Base-by-base conservation (phyloP, 2,888 invertebrate genomes). In the Chloromyia formosa region DNA sequence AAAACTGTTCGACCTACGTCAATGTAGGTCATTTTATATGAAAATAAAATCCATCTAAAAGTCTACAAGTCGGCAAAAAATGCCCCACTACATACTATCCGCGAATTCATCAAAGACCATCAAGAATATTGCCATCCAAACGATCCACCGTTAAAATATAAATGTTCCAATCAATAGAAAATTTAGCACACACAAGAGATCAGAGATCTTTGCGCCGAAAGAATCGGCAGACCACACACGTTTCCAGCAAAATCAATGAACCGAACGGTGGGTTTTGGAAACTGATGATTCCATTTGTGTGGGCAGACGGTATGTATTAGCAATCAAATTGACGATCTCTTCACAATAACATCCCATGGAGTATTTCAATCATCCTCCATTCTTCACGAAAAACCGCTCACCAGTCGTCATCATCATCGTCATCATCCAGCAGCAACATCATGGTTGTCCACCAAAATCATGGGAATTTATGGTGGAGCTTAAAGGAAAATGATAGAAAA, bases 281-380 rank as follows among this genome's bases (percentile, higher is more conserved):
- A 35, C 10, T 49, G 49, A 49, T 49, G 49, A 49, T 49, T 49
- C 49, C 49, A 49, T n/a, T 35, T 49, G 49, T 49, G 49, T 49
- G 49, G 49, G 49, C 49, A 12, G 49, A 12, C 49, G 12, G 3
- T 49, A 7, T 49, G 27, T 35, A 35, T 35, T 35, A 35, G 27
- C 27, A 35, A 35, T 35, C 27, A 35, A 35, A 35, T 35, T 35
- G 27, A 35, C 27, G 27, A 35, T 35, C 27, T 35, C 27, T 4
- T 35, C 27, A 35, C 27, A 35, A 35, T 35, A 35, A 7, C 27
- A 35, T 35, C 2, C 27, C 27, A 35, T 7, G 27, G 27, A 35
- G 27, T 35, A 35, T 35, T 35, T 35, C 27, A 35, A 35, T 35
- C 27, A 35, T 35, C 7, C 27, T 35, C 27, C 2, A 35, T 35